Evolutionary conservation across 2,797 vertebrate genomes (phyloP).

Genomic region (Neopelma chrysocephalum): DNA sequence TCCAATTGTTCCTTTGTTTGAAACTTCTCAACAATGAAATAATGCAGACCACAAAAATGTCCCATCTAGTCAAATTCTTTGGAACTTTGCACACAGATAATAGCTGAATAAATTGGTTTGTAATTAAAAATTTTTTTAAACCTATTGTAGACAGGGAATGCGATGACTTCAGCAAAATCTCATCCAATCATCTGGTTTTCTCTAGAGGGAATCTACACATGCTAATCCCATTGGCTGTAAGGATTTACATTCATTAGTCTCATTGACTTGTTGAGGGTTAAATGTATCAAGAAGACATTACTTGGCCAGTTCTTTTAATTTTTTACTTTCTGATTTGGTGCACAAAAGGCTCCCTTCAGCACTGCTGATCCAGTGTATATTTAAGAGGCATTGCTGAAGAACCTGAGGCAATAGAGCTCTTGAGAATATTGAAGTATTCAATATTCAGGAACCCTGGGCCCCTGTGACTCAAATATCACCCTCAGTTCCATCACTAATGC

Average conservation of each 20-base stretch:
- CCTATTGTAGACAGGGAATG: not conserved
- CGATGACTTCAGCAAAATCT: not conserved
- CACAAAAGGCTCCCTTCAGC: not conserved
- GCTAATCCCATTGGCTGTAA: not conserved
- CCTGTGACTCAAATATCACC: not conserved
- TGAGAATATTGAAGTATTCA: not conserved
- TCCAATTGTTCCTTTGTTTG: slow-evolving; percentile 39
- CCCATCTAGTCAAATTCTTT: not conserved
- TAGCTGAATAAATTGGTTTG: not conserved
- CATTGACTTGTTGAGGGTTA: not conserved
- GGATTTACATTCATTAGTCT: not conserved
- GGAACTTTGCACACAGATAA: not conserved
- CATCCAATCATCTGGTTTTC: not conserved
- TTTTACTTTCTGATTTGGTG: not conserved
- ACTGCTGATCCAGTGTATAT: not conserved
- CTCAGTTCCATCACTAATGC: not conserved
- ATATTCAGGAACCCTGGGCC: not conserved
- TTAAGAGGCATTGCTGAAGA: not conserved
- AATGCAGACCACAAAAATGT: not conserved
- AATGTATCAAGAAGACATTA: not conserved
- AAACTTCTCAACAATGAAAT: slow-evolving; percentile 34
- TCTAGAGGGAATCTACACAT: not conserved
- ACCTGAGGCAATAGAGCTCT: not conserved
- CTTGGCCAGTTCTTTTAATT: not conserved
- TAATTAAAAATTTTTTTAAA: not conserved